Base-by-base conservation (phyloP, 2,797 vertebrate genomes). In the Sebastes diaconus region DNA sequence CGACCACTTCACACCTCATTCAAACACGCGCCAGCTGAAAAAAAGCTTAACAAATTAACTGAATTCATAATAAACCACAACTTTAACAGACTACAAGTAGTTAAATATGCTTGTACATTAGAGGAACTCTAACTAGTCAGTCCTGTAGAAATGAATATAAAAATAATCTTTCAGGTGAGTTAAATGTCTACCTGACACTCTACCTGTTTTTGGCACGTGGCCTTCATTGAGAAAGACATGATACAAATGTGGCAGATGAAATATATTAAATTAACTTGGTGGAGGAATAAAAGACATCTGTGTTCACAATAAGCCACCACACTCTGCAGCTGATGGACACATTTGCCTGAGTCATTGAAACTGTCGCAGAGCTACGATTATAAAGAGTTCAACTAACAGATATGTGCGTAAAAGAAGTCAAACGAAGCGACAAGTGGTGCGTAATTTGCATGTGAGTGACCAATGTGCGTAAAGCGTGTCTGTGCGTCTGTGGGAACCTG, bases 401-500 rank as follows among this genome's bases (percentile, higher is more conserved):
- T 42, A 42, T 4, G 34, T 0, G 59, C 46, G 68, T 30, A 4
- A 64, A 25, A 55, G 14, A 1, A n/a, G 16, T 4, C 2, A 29
- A 63, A 29, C 6, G 3, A 52, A 4, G 4, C 2, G 2, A 18
- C 57, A 13, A 16, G 8, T 54, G 29, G 4, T 25, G 75, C 52
- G 60, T 55, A 3, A 84, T 86, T 84, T 73, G 65, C 86, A 68
- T 76, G 1, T 68, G 50, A 68, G 52, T 63, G 68, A 13, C 24
- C 52, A 14, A 42, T 36, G 72, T 30, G 66, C 34, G 42, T 2
- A 20, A 22, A 34, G 69, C 25, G 68, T 34, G 69, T 18, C 39
- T 42, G 65, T 66, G 85, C 13, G 36, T 39, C 36, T 39, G 36
- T 84, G 84, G 74, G 79, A 74, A 75, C 42, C 68, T 46, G 75